Conservation (phyloP, 2,113 vertebrate genomes). For the Alaudala cheleensis region DNA sequence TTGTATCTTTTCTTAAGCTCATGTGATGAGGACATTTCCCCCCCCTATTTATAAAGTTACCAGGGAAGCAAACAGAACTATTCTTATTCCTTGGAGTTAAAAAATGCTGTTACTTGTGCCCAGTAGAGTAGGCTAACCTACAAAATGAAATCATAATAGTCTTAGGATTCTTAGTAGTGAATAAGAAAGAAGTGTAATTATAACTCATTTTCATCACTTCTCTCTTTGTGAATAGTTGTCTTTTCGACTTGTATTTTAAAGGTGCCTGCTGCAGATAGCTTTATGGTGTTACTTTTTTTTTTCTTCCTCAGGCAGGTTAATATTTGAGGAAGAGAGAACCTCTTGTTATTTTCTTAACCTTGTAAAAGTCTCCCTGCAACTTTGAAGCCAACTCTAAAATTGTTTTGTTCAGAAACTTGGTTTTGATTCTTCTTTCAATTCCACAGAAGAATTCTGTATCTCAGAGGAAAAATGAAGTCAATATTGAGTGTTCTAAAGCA, state of each 20-base stretch:
- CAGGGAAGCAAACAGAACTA: background rate
- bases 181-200: background rate
- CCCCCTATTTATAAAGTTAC: background rate
- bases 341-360: background rate
- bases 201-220: background rate
- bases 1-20: background rate
- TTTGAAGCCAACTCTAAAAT: background rate
- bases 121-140: background rate
- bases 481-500: background rate
- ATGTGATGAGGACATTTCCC: background rate
- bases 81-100: background rate
- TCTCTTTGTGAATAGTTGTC: background rate
- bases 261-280: background rate
- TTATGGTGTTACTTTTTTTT: background rate
- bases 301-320: background rate
- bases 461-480: background rate
- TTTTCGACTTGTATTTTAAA: background rate
- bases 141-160: background rate
- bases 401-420: background rate
- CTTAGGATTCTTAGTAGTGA: background rate
- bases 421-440: background rate
- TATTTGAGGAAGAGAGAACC: background rate
- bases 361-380: background rate
- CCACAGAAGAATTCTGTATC: background rate
- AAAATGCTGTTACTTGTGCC: background rate